A percentile compares a stretch with the other conserved stretches of the same genome.
phyloP scores from a whole-genome alignment of 2,888 invertebrate species.

The Papilio protenor region DNA sequence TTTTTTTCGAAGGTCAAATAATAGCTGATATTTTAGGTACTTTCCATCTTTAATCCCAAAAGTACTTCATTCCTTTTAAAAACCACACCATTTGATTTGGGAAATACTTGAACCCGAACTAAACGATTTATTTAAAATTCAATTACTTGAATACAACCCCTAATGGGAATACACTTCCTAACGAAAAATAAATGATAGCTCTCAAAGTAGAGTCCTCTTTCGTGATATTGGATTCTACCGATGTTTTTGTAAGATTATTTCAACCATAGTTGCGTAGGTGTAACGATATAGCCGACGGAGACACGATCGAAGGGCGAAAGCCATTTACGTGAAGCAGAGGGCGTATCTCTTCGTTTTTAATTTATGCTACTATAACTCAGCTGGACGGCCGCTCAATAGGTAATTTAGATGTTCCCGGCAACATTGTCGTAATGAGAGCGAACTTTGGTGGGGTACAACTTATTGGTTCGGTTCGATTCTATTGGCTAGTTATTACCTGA shows the following conservation, averaged over 20 bases:
- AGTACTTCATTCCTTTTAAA: too few relatives aligned
- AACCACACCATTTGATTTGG: too few relatives aligned
- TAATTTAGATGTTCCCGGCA: conserved; percentile 82
- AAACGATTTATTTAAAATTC: too few relatives aligned
- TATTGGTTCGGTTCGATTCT: conserved; percentile 62
- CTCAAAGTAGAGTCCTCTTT: too few relatives aligned
- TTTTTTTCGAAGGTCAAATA: too few relatives aligned
- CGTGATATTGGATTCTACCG: not conserved
- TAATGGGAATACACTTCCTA: too few relatives aligned
- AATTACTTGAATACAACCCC: too few relatives aligned
- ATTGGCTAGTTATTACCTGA: conserved; percentile 52
- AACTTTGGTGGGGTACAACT: conserved; percentile 58
- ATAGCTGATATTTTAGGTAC: too few relatives aligned
- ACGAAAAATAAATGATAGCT: too few relatives aligned
- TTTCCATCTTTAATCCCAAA: too few relatives aligned
- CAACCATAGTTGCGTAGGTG: not conserved
- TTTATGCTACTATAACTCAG: conserved; percentile 83
- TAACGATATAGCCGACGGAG: not conserved
- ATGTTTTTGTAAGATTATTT: not conserved
- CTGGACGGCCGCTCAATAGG: conserved; percentile 76
- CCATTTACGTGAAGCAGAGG: conserved; percentile 60
- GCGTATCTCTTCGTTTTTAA: conserved; percentile 70
- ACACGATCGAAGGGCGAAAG: conserved; percentile 30
- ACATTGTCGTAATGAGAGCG: conserved; percentile 82
- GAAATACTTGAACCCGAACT: too few relatives aligned